These are phyloP conservation scores for Myoxocephalus aenaeus DNA, from an alignment of 2,797 vertebrate species.

Conservation along the genomic window DNA sequence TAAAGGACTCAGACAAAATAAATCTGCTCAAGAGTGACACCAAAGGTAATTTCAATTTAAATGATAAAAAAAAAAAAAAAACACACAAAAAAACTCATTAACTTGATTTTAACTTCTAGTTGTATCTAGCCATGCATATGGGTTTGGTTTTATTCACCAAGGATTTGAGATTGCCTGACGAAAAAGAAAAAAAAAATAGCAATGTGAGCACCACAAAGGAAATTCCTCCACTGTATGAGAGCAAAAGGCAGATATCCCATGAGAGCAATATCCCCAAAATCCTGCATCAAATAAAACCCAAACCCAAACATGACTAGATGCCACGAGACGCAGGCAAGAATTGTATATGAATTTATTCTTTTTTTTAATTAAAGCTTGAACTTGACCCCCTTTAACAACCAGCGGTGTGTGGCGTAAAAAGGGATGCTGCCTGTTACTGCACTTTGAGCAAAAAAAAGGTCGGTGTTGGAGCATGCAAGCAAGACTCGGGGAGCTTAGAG, in stretches of 20 bases:
- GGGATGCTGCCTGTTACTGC: constrained; percentile 3
- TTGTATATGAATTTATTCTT: not conserved
- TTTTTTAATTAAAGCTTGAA: constrained; percentile 2
- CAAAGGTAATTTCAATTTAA: constrained; percentile 31
- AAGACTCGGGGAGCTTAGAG: constrained; percentile 10
- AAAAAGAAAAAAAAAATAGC: not conserved
- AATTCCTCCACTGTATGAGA: not conserved
- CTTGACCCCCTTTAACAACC: constrained; percentile 3
- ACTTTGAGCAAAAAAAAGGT: not conserved
- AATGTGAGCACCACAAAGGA: not conserved
- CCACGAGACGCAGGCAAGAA: not conserved
- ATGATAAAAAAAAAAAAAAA: constrained; percentile 14
- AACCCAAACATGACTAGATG: constrained; percentile 7
- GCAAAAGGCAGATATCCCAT: constrained; percentile 7
- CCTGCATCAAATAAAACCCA: constrained; percentile 7
- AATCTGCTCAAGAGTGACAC: constrained; percentile 65
- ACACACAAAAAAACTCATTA: not conserved
- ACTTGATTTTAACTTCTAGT: not conserved
- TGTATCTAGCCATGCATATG: not conserved
- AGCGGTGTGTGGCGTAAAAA: not conserved
- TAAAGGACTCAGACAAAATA: constrained; percentile 22
- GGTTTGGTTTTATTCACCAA: constrained; percentile 25
- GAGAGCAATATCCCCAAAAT: constrained; percentile 15
- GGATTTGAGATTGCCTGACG: constrained; percentile 8
- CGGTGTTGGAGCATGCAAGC: constrained; percentile 12